These are phyloP conservation scores for Resseliella maxima DNA, from an alignment of 2,888 invertebrate species.

Conservation along the genomic window DNA sequence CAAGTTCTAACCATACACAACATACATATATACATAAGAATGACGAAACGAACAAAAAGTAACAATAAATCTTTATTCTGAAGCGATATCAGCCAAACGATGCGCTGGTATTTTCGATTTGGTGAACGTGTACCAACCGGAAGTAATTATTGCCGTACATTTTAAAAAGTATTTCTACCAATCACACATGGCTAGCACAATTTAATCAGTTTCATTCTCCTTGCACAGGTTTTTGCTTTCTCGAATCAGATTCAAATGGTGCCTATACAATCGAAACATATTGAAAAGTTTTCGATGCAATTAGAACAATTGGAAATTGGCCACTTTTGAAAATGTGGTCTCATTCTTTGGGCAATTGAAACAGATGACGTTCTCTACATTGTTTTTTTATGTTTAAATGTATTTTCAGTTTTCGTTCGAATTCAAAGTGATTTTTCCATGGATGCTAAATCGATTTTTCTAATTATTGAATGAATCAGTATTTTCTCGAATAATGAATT, in stretches of 20 bases:
- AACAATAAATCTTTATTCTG: slow-evolving; percentile 3
- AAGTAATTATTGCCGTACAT: slow-evolving; percentile 18
- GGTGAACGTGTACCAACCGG: not conserved
- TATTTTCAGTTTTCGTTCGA: too few species aligned
- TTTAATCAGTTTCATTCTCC: not conserved
- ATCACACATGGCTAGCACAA: not conserved
- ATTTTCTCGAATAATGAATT: too few species aligned
- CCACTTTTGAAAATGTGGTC: not conserved
- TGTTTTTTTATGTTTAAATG: not conserved
- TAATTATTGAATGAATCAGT: too few species aligned
- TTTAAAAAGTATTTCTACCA: not conserved
- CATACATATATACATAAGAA: not conserved
- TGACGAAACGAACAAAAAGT: not conserved
- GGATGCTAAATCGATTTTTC: too few species aligned
- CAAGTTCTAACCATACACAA: not conserved
- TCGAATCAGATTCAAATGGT: not conserved
- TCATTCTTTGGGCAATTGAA: not conserved
- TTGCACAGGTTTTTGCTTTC: not conserved
- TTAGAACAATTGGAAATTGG: not conserved
- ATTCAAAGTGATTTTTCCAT: too few species aligned
- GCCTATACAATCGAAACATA: not conserved
- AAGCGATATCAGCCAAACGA: not conserved
- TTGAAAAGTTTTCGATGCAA: not conserved
- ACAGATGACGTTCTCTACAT: too few species aligned
- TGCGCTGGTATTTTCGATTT: not conserved